A percentile compares a stretch with the other conserved stretches of the same genome.
Evolutionary conservation across 2,113 vertebrate species (phyloP).

Genomic region (Megaceryle maxima): DNA sequence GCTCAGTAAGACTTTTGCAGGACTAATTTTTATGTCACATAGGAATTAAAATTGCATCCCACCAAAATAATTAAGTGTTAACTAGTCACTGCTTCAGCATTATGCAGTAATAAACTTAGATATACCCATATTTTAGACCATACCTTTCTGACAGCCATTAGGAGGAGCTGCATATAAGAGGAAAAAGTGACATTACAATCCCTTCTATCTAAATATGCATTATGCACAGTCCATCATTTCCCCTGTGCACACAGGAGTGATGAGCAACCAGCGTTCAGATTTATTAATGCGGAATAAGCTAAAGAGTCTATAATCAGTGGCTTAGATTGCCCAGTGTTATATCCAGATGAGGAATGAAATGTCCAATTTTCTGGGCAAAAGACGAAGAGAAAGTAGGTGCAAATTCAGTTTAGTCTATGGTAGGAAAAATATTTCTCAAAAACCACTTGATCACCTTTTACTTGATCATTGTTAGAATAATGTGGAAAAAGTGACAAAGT

Average conservation of each 20-base stretch:
- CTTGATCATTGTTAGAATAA: neutral
- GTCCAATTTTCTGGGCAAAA: neutral
- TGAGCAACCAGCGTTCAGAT: neutral
- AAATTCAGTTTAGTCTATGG: fast-evolving
- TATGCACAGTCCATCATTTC: neutral
- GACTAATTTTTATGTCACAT: neutral
- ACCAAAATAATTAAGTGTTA: neutral
- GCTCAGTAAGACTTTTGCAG: neutral
- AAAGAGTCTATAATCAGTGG: neutral
- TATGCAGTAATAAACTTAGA: neutral
- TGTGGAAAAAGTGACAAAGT: neutral
- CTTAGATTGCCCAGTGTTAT: neutral
- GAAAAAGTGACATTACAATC: neutral
- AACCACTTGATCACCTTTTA: neutral
- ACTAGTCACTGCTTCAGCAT: neutral
- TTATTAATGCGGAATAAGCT: neutral
- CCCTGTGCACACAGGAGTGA: neutral
- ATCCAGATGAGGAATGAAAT: neutral
- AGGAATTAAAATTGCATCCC: neutral
- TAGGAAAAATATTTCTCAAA: neutral
- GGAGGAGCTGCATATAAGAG: neutral
- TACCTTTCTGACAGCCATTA: neutral
- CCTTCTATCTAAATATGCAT: neutral
- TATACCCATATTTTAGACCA: neutral
- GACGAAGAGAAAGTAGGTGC: neutral